Evolutionary conservation across 2,113 vertebrate genomes (phyloP).

Genomic region (Trichechus manatus): DNA sequence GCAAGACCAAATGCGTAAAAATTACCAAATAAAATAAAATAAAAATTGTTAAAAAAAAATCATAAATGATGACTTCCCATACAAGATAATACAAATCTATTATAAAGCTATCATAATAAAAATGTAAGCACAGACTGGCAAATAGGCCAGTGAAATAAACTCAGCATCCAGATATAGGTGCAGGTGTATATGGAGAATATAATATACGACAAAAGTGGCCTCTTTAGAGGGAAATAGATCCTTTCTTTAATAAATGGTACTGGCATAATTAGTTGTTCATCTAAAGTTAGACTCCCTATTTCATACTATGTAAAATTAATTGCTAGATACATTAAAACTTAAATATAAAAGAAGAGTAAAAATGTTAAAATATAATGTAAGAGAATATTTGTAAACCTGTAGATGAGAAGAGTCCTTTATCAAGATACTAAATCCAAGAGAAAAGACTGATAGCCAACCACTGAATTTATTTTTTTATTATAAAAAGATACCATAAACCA

Average conservation of each 20-base stretch:
- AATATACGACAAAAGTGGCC: not conserved
- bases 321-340: not conserved
- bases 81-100: not conserved
- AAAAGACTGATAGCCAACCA: not conserved
- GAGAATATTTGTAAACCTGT: constrained; percentile 18
- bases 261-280: constrained; percentile 7
- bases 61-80: not conserved
- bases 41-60: not conserved
- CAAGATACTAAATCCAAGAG: constrained; percentile 15
- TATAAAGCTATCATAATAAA: not conserved
- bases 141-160: constrained; percentile 52
- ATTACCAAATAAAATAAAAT: not conserved
- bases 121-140: not conserved
- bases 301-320: constrained; percentile 25
- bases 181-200: not conserved
- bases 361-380: constrained; percentile 2
- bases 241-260: constrained; percentile 24
- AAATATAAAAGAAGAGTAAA: constrained; percentile 32
- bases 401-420: not conserved
- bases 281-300: not conserved
- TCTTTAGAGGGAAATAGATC: not conserved
- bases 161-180: not conserved
- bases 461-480: constrained; percentile 18
- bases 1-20: not conserved
- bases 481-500: not conserved